These are phyloP conservation scores for Oceanodroma tethys DNA, from an alignment of 2,113 vertebrate species.

Conservation along the genomic window DNA sequence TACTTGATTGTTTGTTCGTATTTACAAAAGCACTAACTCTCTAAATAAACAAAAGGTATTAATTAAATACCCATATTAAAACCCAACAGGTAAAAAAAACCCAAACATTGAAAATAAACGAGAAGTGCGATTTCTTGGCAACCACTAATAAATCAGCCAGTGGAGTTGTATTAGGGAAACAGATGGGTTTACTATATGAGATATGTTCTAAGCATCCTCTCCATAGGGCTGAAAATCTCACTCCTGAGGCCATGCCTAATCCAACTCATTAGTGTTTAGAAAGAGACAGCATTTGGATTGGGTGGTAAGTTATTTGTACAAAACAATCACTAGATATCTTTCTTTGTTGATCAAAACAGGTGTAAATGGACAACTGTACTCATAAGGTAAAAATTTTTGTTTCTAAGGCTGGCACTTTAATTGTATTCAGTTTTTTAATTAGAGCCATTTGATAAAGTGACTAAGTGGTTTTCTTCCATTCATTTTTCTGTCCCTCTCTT, in stretches of 20 bases:
- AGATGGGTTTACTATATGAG: background rate
- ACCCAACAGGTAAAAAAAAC: background rate
- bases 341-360: background rate
- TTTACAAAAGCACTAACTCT: background rate
- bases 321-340: background rate
- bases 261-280: background rate
- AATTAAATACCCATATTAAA: background rate
- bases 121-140: background rate
- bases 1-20: background rate
- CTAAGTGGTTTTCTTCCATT: background rate
- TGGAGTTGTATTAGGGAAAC: background rate
- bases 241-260: background rate
- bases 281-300: background rate
- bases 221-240: background rate
- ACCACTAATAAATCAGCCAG: background rate
- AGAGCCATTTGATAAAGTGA: background rate
- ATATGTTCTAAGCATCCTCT: background rate
- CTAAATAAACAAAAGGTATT: background rate
- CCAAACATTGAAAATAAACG: background rate
- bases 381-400: background rate
- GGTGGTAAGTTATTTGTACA: background rate
- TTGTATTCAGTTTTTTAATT: background rate
- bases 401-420: background rate
- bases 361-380: background rate
- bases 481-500: background rate